Base-by-base conservation (phyloP, 2,888 invertebrate genomes). In the Tholera decimalis region DNA sequence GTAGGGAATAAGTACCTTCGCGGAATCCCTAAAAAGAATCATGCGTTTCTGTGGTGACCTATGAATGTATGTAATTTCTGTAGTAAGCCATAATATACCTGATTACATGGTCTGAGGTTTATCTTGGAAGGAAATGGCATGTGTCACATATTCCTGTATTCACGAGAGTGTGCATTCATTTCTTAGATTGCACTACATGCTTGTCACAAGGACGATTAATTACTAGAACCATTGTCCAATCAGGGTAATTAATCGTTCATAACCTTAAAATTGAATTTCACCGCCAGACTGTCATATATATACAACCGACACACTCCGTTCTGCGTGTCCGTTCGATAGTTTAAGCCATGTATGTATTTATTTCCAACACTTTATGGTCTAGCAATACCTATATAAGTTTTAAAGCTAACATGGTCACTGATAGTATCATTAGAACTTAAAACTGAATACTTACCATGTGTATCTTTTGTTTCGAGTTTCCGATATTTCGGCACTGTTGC, bases 31-130 rank as follows among this genome's bases (percentile, higher is more conserved):
- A 9, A 8, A 22, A 35, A 47, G 15, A 28, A 15, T 30, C 13
- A 24, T 41, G 22, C 7, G 13, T 39, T 58, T 30, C 22, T 18
- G 28, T 30, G 22, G 22, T 13, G 9, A 67, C 9, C 15, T 26
- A 64, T 43, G 1, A 50, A 33, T n/a, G 13, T 41, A 30, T 20
- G 9, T 65, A n/a, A 35, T 54, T 64, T 37, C 28, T 20, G 44
- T 46, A 37, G 18, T 53, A 22, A 68, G 20, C 1, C 35, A 13
- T 18, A 47, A 13, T 47, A 47, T 7, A 43, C 13, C 7, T 24
- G 24, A 7, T 15, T 24, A 44, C 22, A 24, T 13, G n/a, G 37
- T 44, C 15, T 24, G 44, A 44, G 15, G 15, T 7, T 24, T 24
- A 15, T 18, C 7, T 43, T 8, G 2, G 22, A 35, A 39, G 2